Conservation (phyloP, 2,113 vertebrate species). For the Ovis aries region DNA sequence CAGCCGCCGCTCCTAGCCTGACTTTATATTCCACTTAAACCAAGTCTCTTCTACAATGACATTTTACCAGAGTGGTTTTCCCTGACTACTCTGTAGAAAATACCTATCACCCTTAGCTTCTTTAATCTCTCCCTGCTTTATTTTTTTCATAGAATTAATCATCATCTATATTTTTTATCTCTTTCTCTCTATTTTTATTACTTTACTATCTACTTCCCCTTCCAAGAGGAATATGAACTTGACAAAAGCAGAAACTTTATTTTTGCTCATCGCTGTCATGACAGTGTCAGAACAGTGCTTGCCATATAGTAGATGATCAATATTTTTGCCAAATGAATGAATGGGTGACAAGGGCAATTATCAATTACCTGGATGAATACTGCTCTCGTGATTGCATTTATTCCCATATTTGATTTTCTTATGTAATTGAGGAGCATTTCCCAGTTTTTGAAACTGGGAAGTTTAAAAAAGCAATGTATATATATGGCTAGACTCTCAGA, state of each 20-base stretch:
- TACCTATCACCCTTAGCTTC: neutral
- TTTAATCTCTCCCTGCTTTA: neutral
- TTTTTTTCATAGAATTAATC: neutral
- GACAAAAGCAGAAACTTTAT: neutral
- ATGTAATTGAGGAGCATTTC: neutral
- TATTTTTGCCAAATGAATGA: neutral
- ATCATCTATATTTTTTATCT: neutral
- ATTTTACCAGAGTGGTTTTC: neutral
- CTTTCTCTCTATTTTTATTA: neutral
- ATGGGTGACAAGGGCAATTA: neutral
- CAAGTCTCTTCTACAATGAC: neutral
- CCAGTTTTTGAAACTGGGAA: neutral
- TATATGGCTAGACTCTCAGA: neutral
- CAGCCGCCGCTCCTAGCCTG: fast-evolving
- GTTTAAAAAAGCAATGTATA: neutral
- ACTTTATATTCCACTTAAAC: neutral
- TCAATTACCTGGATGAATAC: neutral
- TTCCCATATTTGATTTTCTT: neutral
- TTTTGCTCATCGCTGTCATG: neutral
- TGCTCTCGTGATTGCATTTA: neutral
- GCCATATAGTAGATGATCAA: neutral
- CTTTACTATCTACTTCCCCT: neutral
- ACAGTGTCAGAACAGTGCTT: neutral
- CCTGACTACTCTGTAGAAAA: neutral
- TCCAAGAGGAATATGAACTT: neutral